A percentile compares a stretch with the other conserved stretches of the same genome.
These are phyloP conservation scores for Cryptus viduatorius DNA, from an alignment of 2,888 invertebrate genomes.

Conservation along the genomic window DNA sequence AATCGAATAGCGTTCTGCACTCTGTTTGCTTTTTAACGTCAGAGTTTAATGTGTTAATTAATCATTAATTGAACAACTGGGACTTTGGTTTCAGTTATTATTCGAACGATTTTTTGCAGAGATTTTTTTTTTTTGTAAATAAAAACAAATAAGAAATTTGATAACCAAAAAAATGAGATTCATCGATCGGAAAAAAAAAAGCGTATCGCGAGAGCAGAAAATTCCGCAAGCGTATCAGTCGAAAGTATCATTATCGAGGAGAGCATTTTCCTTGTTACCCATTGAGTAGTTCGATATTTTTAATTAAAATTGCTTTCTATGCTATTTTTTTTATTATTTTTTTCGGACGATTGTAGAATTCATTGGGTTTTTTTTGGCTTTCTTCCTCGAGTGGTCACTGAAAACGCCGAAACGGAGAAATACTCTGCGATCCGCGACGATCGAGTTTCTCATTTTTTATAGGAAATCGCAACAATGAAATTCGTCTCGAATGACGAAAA, in stretches of 20 bases:
- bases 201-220: neutral
- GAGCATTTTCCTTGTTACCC: conserved; percentile 68
- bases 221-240: conserved; percentile 31
- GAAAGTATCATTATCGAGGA: conserved; percentile 53
- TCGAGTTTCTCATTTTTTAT: neutral
- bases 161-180: neutral
- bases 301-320: neutral
- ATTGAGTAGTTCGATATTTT: conserved; percentile 7
- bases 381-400: conserved; percentile 60
- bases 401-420: conserved; percentile 16
- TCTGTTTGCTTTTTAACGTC: neutral
- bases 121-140: neutral
- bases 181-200: neutral
- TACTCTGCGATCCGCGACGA: neutral
- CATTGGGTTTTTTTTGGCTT: conserved; percentile 58
- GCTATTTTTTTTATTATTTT: neutral
- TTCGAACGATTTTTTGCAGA: neutral
- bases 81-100: neutral
- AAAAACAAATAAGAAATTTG: neutral
- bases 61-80: neutral
- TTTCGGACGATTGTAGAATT: neutral
- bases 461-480: neutral
- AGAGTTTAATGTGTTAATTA: neutral
- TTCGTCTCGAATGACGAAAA: neutral
- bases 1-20: neutral